Base-by-base conservation (phyloP, 2,888 invertebrate genomes). In the Toxonevra muliebris region DNA sequence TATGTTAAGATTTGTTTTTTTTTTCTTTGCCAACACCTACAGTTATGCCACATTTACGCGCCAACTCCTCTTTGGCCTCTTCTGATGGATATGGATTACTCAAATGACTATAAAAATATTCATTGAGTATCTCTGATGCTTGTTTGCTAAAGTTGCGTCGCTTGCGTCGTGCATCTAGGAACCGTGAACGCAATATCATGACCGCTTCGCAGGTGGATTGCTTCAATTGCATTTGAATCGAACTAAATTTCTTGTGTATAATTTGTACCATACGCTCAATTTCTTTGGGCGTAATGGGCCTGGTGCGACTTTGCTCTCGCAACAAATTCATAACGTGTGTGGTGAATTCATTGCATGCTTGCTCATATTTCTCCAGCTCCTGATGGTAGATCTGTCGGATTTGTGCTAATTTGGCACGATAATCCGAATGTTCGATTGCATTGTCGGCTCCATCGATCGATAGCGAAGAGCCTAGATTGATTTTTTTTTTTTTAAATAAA, bases 331-430 rank as follows among this genome's bases (percentile, higher is more conserved):
- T 96, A 76, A 99, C 99, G 87, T 99, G 99, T n/a, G 98, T 98
- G 69, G 99, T 99, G 87, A 99, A 99, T 88, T 99, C 98, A 86
- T 96, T 97, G 88, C 99, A 99, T n/a, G 98, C 98, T 90, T 98
- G 98, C 88, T 99, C 98, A 84, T 99, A 99, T 89, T 99, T 99
- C 87, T 98, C 97, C 82, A 99, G 87, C 87, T 99, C 99, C 87
- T 97, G 96, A 86, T 98, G 98, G 87, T 99, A 99, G 80, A 99
- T 98, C 87, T 96, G 96, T 71, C 99, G 90, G 85, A 99, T 99
- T 88, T 99, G 98, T 13, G 97, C 95, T 80, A 99, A 89, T 87
- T 99, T 99, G 79, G 97, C 97, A 79, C 98, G 91, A 88, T 99
- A 99, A 87, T 99, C 99, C 71, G 98, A 97, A 87, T 99, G 98